Evolutionary conservation across 2,797 vertebrate genomes (phyloP), one percentile per base, ranked within the genome.

Genomic region (Odontamblyopus lacepedii): DNA sequence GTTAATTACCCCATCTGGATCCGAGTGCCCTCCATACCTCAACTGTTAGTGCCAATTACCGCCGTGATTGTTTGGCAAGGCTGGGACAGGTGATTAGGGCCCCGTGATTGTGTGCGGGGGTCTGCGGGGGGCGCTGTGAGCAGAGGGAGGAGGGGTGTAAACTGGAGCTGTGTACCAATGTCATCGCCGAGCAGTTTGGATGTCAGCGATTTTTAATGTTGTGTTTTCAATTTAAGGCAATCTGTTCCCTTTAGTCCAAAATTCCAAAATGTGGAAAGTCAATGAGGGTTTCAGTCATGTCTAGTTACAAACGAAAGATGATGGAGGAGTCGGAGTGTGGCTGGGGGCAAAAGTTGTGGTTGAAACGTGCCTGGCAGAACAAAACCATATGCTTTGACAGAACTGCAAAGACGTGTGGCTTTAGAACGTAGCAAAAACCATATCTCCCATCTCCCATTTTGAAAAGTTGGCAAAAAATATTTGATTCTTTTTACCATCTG

Each of bases 1-100:
- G 70, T 83, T 80, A 76, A 78, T 80, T 74, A 74, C 78, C 73
- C 77, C 64, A 63, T 80, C 70, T 78, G 78, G 73, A 69, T 32
- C 57, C 60, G 65, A 56, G 48, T 69, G 75, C 71, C 41, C 64
- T 71, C 68, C 51, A 67, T 74, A 68, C 68, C 70, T 69, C 71
- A 69, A 56, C 69, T 73, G 69, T 72, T 72, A 71, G 70, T 72
- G 77, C 70, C 70, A 79, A 84, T 81, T 81, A 81, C 66, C 61
- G 74, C 62, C 57, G 69, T 71, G 70, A 77, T 81, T 69, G 79
- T 79, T 80, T 74, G 68, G 71, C 32, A 74, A 73, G 78, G 72
- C 74, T 67, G 67, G 72, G 71, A 48, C 56, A n/a, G 76, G 75
- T 74, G 73, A 82, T 82, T 74, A 76, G 71, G 50, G 35, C 50